phyloP scores from a whole-genome alignment of 2,888 invertebrate genomes.

The Polydrusus tereticollis region DNA sequence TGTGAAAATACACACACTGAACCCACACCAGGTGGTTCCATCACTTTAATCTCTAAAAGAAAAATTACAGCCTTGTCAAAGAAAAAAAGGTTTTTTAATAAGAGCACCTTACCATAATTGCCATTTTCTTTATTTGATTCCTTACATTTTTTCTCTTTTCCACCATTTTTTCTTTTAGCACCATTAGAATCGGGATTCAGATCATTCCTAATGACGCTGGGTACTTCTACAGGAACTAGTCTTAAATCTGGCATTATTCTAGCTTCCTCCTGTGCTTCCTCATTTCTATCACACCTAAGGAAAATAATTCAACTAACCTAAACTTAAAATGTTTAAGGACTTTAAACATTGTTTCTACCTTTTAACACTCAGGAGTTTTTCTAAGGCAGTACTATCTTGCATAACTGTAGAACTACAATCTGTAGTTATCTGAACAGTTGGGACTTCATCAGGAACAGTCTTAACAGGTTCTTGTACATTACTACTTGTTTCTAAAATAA shows the following conservation, averaged over 20 bases:
- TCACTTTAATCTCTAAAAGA: slow-evolving; percentile 46
- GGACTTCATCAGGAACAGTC: no score
- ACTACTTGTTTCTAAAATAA: no score
- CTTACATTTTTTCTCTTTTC: slow-evolving; percentile 33
- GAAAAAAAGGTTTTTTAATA: no score
- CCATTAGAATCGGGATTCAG: slow-evolving; percentile 8
- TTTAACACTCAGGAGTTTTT: slow-evolving; percentile 45
- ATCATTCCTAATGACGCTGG: slow-evolving; percentile 40
- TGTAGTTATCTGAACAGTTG: no score
- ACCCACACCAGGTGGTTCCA: slow-evolving; percentile 37
- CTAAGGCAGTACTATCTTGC: slow-evolving; percentile 34
- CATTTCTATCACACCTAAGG: slow-evolving; percentile 23
- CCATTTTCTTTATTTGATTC: slow-evolving; percentile 21
- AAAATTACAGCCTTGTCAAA: neutral
- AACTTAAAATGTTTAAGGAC: neutral
- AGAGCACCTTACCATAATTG: slow-evolving; percentile 30
- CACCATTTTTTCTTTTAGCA: neutral
- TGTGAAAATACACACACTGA: slow-evolving; percentile 53
- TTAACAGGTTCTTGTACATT: no score
- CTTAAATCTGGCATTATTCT: slow-evolving; percentile 36
- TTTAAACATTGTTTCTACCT: neutral
- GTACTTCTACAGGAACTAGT: slow-evolving; percentile 33
- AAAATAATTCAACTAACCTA: no score
- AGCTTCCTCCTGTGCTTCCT: slow-evolving; percentile 24
- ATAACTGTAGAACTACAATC: no score